Evolutionary conservation across 2,888 invertebrate genomes (phyloP).

Genomic region (Laothoe populi): DNA sequence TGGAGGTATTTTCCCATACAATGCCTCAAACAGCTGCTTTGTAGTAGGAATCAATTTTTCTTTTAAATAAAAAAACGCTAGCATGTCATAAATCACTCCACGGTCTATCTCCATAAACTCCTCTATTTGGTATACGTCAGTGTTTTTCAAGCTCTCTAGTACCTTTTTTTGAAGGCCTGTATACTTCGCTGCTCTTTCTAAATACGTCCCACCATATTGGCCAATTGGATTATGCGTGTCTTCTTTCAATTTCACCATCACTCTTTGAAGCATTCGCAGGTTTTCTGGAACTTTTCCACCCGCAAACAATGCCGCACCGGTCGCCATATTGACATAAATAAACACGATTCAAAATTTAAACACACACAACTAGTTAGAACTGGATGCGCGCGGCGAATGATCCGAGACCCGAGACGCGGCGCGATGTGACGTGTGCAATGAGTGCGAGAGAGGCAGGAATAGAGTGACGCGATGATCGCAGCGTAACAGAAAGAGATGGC

Average conservation of each 20-base stretch:
- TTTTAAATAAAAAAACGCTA: slow-evolving; percentile 40
- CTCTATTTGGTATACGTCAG: slow-evolving; percentile 8
- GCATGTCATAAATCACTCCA: slow-evolving; percentile 38
- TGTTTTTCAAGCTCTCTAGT: slow-evolving; percentile 14
- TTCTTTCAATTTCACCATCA: slow-evolving; percentile 29
- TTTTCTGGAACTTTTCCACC: slow-evolving; percentile 11
- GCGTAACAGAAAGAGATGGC: not conserved
- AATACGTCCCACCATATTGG: not conserved
- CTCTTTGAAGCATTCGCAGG: slow-evolving; percentile 31
- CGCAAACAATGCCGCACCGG: too few species aligned
- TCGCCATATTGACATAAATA: not conserved
- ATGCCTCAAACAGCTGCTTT: slow-evolving; percentile 38
- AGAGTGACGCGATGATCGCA: not conserved
- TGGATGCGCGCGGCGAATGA: slow-evolving; percentile 33
- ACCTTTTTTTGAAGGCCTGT: slow-evolving; percentile 40
- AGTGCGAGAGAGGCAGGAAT: slow-evolving; percentile 3
- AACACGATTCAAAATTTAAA: not conserved
- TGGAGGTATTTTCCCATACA: slow-evolving; percentile 39
- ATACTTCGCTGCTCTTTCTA: not conserved
- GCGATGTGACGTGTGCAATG: not conserved
- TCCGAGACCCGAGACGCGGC: not conserved
- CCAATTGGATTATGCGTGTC: not conserved
- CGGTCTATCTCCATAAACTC: slow-evolving; percentile 38
- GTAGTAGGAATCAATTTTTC: slow-evolving; percentile 44
- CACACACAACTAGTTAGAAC: slow-evolving; percentile 13